phyloP scores from a whole-genome alignment of 2,113 vertebrate species.

The Cacatua alba region DNA sequence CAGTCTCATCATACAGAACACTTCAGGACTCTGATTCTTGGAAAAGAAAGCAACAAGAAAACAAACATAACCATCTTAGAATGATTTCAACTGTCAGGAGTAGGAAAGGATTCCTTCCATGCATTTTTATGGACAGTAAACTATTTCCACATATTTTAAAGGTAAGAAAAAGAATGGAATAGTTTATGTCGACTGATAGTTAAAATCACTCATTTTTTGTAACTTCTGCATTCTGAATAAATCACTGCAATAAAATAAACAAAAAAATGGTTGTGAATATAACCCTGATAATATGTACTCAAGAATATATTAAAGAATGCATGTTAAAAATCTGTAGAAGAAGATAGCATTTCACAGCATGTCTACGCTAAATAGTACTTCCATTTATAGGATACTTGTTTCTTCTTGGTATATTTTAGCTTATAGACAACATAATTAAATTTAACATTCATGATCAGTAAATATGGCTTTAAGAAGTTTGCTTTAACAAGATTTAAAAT shows the following conservation, averaged over 20 bases:
- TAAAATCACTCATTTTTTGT: neutral
- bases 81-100: neutral
- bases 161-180: neutral
- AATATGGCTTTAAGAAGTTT: neutral
- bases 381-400: neutral
- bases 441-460: neutral
- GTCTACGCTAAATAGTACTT: neutral
- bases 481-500: neutral
- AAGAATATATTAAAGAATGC: neutral
- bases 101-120: neutral
- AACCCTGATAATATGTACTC: neutral
- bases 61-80: neutral
- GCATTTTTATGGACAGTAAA: neutral
- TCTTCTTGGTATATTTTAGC: neutral
- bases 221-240: neutral
- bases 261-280: neutral
- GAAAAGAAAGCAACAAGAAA: conserved; percentile 38
- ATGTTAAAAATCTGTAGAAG: neutral
- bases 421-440: neutral
- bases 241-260: neutral
- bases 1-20: conserved; percentile 88
- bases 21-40: conserved; percentile 75
- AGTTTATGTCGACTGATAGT: neutral
- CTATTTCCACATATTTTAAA: neutral
- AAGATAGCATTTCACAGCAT: neutral